These are phyloP conservation scores for Bombus balteatus DNA, from an alignment of 1,140 invertebrate species.

Conservation along the genomic window DNA sequence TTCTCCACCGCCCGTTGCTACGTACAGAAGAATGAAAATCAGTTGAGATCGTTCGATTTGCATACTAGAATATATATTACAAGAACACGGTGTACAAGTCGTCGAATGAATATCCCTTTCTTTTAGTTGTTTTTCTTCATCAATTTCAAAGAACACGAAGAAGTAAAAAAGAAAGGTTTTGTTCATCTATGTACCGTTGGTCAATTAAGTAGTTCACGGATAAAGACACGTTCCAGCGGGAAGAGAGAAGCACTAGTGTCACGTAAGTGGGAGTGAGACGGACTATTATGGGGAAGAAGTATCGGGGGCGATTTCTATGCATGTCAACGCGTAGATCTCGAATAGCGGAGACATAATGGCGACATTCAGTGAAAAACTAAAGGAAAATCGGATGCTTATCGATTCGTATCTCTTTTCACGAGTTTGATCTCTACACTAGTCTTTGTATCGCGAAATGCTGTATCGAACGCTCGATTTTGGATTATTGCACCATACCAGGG, in stretches of 20 bases:
- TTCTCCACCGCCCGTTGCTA: not conserved
- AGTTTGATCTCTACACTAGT: constrained; percentile 28
- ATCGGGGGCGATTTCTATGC: constrained; percentile 42
- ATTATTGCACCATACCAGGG: constrained; percentile 30
- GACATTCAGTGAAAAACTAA: constrained; percentile 48
- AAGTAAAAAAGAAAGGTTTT: not conserved
- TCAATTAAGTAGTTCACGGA: constrained; percentile 29
- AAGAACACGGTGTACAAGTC: not conserved
- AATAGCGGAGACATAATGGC: constrained; percentile 38
- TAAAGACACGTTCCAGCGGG: constrained; percentile 32
- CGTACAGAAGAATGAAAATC: not conserved
- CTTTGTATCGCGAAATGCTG: constrained; percentile 28
- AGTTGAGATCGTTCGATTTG: constrained; percentile 21
- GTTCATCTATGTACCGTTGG: not conserved
- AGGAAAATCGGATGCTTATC: constrained; percentile 47
- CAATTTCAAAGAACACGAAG: not conserved
- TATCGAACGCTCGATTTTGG: constrained; percentile 23
- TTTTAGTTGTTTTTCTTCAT: not conserved
- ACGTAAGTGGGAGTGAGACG: not conserved
- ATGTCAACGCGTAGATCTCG: constrained; percentile 24
- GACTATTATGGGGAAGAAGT: constrained; percentile 23
- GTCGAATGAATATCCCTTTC: not conserved
- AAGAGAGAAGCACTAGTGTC: constrained; percentile 16
- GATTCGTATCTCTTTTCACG: constrained; percentile 22
- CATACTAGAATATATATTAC: constrained; percentile 7